Conservation (phyloP, 2,797 vertebrate genomes). For the Coluber constrictor region DNA sequence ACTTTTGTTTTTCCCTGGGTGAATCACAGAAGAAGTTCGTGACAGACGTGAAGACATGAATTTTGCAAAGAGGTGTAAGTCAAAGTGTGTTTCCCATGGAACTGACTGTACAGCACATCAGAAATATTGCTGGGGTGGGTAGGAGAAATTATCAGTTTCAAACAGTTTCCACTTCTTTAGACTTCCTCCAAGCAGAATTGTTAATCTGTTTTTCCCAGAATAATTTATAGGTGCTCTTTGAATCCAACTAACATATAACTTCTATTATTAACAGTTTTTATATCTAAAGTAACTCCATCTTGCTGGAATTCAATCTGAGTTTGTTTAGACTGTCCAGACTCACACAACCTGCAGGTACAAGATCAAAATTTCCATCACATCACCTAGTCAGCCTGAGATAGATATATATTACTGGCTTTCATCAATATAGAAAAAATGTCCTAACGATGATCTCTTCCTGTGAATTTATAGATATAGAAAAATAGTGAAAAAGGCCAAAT, state of each 20-base stretch:
- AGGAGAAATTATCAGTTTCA: slow-evolving; percentile 1
- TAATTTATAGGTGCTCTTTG: background rate
- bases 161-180: slow-evolving; percentile 14
- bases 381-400: background rate
- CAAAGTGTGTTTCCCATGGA: slow-evolving; percentile 64
- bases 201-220: background rate
- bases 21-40: slow-evolving; percentile 68
- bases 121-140: slow-evolving; percentile 13
- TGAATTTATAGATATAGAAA: background rate
- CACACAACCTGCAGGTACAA: background rate
- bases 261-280: background rate
- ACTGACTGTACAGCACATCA: slow-evolving; percentile 34
- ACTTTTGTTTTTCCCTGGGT: slow-evolving; percentile 64
- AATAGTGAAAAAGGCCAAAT: background rate
- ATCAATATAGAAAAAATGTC: background rate
- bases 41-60: slow-evolving; percentile 50
- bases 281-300: background rate
- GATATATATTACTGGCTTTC: background rate
- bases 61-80: slow-evolving; percentile 57
- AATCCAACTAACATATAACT: background rate
- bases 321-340: background rate
- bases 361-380: background rate
- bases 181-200: slow-evolving; percentile 32
- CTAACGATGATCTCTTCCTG: background rate
- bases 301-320: background rate